A percentile compares a stretch with the other conserved stretches of the same genome.
Conservation (phyloP, 2,888 invertebrate genomes). For the Agonopterix alstromeriana region DNA sequence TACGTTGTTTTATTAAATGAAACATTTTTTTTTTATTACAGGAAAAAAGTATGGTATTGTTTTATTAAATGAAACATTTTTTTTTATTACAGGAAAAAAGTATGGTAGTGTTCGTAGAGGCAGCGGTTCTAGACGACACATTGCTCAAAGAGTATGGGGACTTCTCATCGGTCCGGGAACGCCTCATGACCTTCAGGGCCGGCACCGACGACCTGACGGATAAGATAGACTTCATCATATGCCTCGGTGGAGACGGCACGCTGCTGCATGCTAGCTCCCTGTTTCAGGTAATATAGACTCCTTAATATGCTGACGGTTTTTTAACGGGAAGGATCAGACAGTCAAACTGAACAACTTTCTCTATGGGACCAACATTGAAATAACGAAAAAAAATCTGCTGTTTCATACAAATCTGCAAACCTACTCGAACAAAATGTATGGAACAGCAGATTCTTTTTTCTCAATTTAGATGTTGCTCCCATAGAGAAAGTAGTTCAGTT, state of each 20-base stretch:
- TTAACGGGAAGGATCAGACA: too few species aligned
- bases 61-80: constrained; percentile 27
- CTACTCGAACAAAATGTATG: too few species aligned
- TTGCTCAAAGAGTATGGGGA: constrained; percentile 84
- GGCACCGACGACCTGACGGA: constrained; percentile 96
- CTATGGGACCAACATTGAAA: too few species aligned
- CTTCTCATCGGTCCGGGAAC: constrained; percentile 86
- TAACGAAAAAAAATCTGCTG: too few species aligned
- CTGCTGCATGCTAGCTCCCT: constrained; percentile 94
- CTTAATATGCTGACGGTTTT: too few species aligned
- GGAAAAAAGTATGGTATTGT: constrained; percentile 97
- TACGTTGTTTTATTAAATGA: too few species aligned
- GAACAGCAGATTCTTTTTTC: too few species aligned
- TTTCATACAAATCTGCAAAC: too few species aligned
- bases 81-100: constrained; percentile 88
- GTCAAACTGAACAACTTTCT: too few species aligned
- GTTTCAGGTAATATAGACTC: constrained; percentile 80
- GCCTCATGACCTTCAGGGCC: constrained; percentile 91
- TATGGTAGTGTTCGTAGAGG: constrained; percentile 97
- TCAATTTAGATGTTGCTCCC: too few species aligned
- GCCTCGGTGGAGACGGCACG: constrained; percentile 98
- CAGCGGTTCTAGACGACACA: constrained; percentile 91
- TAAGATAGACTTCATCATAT: constrained; percentile 97
- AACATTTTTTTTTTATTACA: constrained; percentile 53
- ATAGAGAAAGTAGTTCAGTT: too few species aligned